Evolutionary conservation across 2,113 vertebrate genomes (phyloP).

Genomic region (Lepus europaeus): DNA sequence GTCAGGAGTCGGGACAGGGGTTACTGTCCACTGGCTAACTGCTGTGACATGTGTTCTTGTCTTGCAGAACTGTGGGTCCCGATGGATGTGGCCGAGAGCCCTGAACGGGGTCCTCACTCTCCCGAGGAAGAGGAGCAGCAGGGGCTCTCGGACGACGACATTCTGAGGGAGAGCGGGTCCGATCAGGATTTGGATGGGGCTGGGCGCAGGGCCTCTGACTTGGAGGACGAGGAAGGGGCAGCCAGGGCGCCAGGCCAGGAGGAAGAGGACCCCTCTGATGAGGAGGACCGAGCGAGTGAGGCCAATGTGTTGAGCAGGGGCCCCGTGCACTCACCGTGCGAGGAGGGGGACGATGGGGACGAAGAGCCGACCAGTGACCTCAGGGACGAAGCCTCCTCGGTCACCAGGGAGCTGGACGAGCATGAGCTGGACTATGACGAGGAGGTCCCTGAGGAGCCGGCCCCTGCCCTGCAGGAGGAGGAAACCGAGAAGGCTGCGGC

Average conservation of each 20-base stretch:
- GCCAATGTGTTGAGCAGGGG: conserved; percentile 85
- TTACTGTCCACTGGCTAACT: not conserved
- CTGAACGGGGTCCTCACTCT: conserved; percentile 93
- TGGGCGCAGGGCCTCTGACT: conserved; percentile 74
- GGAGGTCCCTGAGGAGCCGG: conserved; percentile 96
- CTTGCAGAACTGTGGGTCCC: conserved; percentile 85
- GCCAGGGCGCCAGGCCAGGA: conserved; percentile 73
- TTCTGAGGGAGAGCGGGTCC: conserved; percentile 88
- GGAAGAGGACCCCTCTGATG: conserved; percentile 86
- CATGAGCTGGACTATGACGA: conserved; percentile 99
- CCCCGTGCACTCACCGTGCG: conserved; percentile 77
- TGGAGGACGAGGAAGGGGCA: conserved; percentile 87
- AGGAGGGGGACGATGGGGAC: conserved; percentile 78
- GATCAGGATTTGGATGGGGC: conserved; percentile 87
- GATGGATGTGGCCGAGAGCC: conserved; percentile 97
- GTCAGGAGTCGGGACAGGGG: no score
- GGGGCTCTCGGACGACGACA: conserved; percentile 90
- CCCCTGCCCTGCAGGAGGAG: conserved; percentile 87
- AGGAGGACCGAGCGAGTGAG: conserved; percentile 88
- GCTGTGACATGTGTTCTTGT: not conserved
- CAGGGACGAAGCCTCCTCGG: conserved; percentile 94
- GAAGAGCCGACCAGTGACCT: conserved; percentile 89
- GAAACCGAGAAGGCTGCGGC: conserved; percentile 89
- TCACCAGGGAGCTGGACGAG: conserved; percentile 96
- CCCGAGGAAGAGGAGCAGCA: conserved; percentile 91